Evolutionary conservation across 2,797 vertebrate species (phyloP).

Genomic region (Falco rusticolus): DNA sequence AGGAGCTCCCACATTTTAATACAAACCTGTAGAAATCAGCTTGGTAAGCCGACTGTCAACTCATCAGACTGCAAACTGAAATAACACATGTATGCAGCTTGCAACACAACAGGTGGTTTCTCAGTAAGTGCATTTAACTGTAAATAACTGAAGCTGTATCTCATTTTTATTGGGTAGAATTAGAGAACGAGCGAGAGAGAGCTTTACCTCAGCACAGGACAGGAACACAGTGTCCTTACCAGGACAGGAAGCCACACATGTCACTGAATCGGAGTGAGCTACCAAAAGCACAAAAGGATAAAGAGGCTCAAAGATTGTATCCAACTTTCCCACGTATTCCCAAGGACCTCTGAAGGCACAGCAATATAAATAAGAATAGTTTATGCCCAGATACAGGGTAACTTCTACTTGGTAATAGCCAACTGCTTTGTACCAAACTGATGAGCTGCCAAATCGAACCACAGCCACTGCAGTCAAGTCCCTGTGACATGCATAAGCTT

Average conservation of each 20-base stretch:
- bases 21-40: neutral
- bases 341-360: neutral
- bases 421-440: neutral
- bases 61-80: neutral
- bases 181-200: neutral
- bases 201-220: constrained; percentile 91
- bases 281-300: constrained; percentile 47
- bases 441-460: neutral
- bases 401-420: neutral
- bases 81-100: neutral
- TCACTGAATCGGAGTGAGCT: constrained; percentile 89
- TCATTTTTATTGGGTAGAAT: neutral
- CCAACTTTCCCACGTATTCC: neutral
- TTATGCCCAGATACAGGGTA: neutral
- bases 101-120: neutral
- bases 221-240: constrained; percentile 90
- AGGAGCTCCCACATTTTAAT: neutral
- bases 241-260: constrained; percentile 88
- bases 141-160: neutral
- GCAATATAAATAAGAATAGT: neutral
- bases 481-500: rapidly evolving
- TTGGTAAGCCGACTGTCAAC: neutral
- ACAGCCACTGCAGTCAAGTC: neutral
- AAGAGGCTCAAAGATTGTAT: neutral
- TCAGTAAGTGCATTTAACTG: neutral